Base-by-base conservation (phyloP, 2,888 invertebrate genomes). In the Norana najaformis region DNA sequence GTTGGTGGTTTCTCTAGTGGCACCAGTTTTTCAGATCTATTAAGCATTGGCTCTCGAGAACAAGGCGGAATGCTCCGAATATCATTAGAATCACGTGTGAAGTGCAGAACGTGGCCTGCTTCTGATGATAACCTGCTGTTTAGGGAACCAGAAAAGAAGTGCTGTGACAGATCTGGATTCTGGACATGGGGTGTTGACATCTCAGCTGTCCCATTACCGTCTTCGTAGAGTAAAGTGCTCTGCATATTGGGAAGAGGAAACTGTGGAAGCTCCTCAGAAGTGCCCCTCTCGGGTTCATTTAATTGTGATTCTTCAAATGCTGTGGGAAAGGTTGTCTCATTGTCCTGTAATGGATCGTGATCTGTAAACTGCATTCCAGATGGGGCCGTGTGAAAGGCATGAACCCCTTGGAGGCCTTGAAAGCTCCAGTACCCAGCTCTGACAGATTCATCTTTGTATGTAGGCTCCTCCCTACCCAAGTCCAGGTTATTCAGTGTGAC, bases 361-460 rank as follows among this genome's bases (percentile, higher is more conserved):
- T 36, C 34, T 85, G 36, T 23, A 35, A 35, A 85, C 37, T 35
- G 85, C 37, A 37, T 36, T 20, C 23, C 37, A 85, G 85, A 85
- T 36, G 85, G 34, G 37, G 37, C 37, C 36, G 85, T 85, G 16
- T 85, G 85, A 85, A 85, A 37, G 1, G 85, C 85, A 37, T 35
- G 85, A n/a, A 85, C 37, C 6, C 36, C 36, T 36, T 36, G 37
- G 16, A 37, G 20, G 35, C 85, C 85, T 30, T 85, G 1, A 36
- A 85, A 85, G 85, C 85, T 85, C 36, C 35, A 35, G 37, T 85
- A 85, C 35, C 85, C 85, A 36, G 85, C 85, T 36, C 37, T 85
- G 85, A 85, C 85, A 23, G 85, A 85, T 35, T 85, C 85, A 85
- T 85, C 85, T 23, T 23, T 85, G 85, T 6, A 85, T 30, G 69